Conservation (phyloP, 2,113 vertebrate species). For the Stigmatopora argus region DNA sequence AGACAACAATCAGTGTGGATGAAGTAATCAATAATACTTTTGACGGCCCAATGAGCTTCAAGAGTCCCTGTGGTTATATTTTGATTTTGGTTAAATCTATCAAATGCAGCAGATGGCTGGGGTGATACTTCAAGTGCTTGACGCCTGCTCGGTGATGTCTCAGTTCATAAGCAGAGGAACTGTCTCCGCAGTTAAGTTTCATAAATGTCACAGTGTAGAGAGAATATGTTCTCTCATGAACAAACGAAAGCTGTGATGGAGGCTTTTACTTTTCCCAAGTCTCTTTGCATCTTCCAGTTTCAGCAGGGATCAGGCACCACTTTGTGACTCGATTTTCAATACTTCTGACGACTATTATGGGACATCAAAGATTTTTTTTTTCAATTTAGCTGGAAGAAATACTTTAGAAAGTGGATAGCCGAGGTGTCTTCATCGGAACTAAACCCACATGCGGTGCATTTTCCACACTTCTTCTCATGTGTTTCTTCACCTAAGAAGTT, state of each 20-base stretch:
- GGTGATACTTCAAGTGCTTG: not conserved
- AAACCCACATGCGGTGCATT: slow-evolving; percentile 12
- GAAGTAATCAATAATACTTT: not conserved
- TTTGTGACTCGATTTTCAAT: not conserved
- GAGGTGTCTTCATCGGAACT: slow-evolving; percentile 2
- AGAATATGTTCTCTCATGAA: slow-evolving; percentile 2
- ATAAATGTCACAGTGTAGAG: not conserved
- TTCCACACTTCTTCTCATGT: slow-evolving; percentile 5
- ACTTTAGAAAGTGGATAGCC: not conserved
- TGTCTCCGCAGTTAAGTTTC: not conserved
- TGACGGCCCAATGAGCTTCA: slow-evolving; percentile 1
- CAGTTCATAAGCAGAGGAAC: slow-evolving; percentile 10
- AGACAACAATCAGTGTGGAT: not conserved
- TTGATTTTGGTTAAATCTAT: not conserved
- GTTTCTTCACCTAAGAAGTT: slow-evolving; percentile 12
- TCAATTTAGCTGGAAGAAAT: not conserved
- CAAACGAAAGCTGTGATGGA: not conserved
- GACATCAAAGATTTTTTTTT: slow-evolving; percentile 7
- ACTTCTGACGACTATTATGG: not conserved
- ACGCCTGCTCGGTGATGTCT: not conserved
- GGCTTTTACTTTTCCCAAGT: slow-evolving; percentile 1
- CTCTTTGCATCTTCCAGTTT: not conserved
- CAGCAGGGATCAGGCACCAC: not conserved
- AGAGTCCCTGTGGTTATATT: not conserved
- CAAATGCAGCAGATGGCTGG: not conserved